phyloP scores from a whole-genome alignment of 2,888 invertebrate genomes.

The Morpho deidamia region DNA sequence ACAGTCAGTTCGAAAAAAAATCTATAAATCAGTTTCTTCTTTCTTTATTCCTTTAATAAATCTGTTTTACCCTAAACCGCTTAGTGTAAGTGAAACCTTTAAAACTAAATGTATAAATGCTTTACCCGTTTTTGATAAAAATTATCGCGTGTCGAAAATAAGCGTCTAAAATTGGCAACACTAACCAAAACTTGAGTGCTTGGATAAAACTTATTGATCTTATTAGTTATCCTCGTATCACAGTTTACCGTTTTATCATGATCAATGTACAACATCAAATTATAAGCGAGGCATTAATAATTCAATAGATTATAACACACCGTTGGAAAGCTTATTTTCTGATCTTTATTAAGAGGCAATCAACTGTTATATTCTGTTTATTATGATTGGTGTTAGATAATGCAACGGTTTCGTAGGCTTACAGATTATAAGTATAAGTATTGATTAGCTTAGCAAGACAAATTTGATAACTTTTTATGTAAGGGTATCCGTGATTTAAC shows the following conservation, averaged over 20 bases:
- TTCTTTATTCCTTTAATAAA: no score
- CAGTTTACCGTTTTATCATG: slow-evolving; percentile 16
- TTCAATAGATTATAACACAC: slow-evolving; percentile 11
- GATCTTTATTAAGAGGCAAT: slow-evolving; percentile 8
- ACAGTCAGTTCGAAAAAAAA: no score
- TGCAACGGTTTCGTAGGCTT: no score
- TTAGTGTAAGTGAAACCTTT: no score
- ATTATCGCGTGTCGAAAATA: background rate
- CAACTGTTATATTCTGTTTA: background rate
- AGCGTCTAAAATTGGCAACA: background rate
- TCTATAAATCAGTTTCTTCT: no score
- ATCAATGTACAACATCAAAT: slow-evolving; percentile 19
- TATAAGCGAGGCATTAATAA: slow-evolving; percentile 18
- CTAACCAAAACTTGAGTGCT: slow-evolving; percentile 8
- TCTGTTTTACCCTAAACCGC: no score
- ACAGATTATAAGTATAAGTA: no score
- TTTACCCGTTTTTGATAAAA: no score
- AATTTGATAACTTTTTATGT: background rate
- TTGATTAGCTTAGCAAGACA: no score
- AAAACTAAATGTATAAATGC: no score
- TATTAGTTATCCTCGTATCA: slow-evolving; percentile 19
- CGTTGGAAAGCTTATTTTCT: background rate
- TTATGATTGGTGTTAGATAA: background rate
- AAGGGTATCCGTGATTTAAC: no score
- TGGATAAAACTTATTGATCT: slow-evolving; percentile 18